Evolutionary conservation across 2,797 vertebrate genomes (phyloP).

Genomic region (Microhierax caerulescens): DNA sequence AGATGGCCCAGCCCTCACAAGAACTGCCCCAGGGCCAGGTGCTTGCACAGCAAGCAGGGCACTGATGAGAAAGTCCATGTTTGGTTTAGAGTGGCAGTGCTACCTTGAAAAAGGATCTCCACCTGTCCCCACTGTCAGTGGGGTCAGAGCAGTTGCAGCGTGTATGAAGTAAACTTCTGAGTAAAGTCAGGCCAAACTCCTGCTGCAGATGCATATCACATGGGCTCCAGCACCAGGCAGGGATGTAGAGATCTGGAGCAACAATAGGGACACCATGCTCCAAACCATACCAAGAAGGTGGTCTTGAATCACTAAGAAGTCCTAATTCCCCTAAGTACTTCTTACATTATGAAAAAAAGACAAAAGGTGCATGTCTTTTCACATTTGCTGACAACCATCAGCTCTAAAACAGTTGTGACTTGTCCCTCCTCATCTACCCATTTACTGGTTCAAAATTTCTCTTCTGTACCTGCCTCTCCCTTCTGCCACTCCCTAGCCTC

Average conservation of each 20-base stretch:
- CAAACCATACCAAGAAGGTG: neutral
- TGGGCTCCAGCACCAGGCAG: neutral
- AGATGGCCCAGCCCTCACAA: rapidly evolving
- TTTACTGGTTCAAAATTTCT: neutral
- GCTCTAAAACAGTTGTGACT: neutral
- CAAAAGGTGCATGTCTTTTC: rapidly evolving
- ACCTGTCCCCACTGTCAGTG: rapidly evolving
- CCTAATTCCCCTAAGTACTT: neutral
- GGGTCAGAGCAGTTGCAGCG: too few relatives aligned
- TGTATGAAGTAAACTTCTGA: neutral
- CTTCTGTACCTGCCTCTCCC: neutral
- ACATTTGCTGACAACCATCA: neutral
- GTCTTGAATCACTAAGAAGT: neutral
- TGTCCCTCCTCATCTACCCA: neutral
- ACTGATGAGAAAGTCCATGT: rapidly evolving
- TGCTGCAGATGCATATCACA: neutral
- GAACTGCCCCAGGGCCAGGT: neutral
- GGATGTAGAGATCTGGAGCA: neutral
- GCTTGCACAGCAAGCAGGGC: neutral
- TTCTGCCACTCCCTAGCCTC: neutral
- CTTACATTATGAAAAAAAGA: neutral
- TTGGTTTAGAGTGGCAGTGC: rapidly evolving
- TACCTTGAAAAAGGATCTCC: neutral
- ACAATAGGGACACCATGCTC: neutral
- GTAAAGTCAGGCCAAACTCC: neutral